These are phyloP conservation scores for Anagrus nilaparvatae DNA, from an alignment of 1,140 invertebrate genomes.

Conservation along the genomic window DNA sequence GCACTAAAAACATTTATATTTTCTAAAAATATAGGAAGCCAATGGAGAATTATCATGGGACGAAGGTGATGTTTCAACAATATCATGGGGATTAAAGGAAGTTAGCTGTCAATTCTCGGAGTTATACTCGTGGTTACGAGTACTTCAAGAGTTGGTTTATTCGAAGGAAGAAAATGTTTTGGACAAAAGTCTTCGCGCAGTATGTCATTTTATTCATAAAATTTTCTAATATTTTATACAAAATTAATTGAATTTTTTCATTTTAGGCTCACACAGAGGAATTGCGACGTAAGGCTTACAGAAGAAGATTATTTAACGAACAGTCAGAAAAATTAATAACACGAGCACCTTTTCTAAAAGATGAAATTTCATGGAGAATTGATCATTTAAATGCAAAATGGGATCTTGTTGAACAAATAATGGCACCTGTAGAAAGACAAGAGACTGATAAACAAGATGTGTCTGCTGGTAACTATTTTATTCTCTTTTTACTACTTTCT, in stretches of 20 bases:
- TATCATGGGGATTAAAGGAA: constrained; percentile 62
- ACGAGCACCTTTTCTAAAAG: constrained; percentile 58
- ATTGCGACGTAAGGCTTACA: constrained; percentile 55
- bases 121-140: constrained; percentile 68
- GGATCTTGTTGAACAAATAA: constrained; percentile 55
- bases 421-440: constrained; percentile 39
- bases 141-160: constrained; percentile 65
- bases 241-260: constrained; percentile 13
- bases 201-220: constrained; percentile 30
- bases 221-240: constrained; percentile 12
- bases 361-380: constrained; percentile 65
- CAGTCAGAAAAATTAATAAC: constrained; percentile 63
- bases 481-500: too few species aligned
- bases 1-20: too few species aligned
- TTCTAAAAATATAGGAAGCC: constrained; percentile 70
- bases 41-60: constrained; percentile 63
- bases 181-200: constrained; percentile 57
- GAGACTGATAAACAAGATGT: constrained; percentile 36
- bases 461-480: constrained; percentile 33
- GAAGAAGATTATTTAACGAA: constrained; percentile 66
- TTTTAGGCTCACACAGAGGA: constrained; percentile 65
- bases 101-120: constrained; percentile 71
- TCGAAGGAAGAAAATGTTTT: constrained; percentile 61
- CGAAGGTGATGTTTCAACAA: constrained; percentile 44
- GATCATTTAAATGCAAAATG: constrained; percentile 67